These are phyloP conservation scores for Amiota communis DNA, from an alignment of 2,888 invertebrate genomes.

Conservation along the genomic window DNA sequence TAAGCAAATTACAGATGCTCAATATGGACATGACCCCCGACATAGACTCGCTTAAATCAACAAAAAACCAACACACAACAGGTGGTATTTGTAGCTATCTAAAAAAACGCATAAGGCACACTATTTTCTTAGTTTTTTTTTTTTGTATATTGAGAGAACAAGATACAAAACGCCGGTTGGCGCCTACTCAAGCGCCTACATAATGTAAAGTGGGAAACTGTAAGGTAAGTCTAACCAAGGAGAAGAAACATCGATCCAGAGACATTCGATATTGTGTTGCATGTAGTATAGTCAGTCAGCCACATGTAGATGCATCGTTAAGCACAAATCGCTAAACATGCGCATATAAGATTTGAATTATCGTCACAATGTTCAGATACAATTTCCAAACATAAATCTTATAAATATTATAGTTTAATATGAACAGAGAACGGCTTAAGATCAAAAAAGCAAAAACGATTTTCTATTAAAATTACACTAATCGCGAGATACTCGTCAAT, in stretches of 20 bases:
- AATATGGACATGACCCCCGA: constrained; percentile 55
- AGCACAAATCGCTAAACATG: constrained; percentile 48
- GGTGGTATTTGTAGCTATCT: constrained; percentile 16
- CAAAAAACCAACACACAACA: constrained; percentile 38
- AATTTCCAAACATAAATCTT: constrained; percentile 26
- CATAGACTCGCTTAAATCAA: constrained; percentile 39
- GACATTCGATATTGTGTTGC: neutral
- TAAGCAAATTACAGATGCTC: constrained; percentile 41
- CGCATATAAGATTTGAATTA: constrained; percentile 37
- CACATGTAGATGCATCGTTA: constrained; percentile 40
- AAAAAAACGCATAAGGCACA: constrained; percentile 32
- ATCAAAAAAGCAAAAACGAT: constrained; percentile 42
- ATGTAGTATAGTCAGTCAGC: constrained; percentile 1
- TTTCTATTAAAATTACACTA: constrained; percentile 46
- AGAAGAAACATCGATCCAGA: constrained; percentile 6
- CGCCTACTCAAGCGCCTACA: constrained; percentile 25
- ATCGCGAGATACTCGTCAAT: constrained; percentile 56
- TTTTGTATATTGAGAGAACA: no score
- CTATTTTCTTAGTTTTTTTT: neutral
- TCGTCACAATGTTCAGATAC: neutral
- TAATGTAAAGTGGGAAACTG: neutral
- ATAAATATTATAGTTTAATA: constrained; percentile 8
- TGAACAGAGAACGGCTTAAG: constrained; percentile 36
- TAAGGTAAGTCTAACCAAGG: no score
- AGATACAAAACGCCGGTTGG: constrained; percentile 1